These are phyloP conservation scores for Hyphantria cunea DNA, from an alignment of 1,140 invertebrate species.

Conservation along the genomic window DNA sequence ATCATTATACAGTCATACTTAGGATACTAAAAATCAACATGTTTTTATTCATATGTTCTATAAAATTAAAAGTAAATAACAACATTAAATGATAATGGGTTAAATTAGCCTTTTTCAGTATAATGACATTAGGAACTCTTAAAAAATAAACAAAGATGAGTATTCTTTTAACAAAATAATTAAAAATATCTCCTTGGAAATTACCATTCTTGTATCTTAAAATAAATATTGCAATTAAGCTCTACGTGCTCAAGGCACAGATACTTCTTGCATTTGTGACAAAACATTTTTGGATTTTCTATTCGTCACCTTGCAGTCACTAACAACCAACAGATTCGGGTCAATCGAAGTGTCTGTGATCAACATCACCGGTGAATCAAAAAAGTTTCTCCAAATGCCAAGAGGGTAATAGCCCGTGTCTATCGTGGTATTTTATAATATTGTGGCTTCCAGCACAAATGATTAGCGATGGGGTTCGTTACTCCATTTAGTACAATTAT, in stretches of 20 bases:
- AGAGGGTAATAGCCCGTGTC: not conserved
- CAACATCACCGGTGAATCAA: no score
- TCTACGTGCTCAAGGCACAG: slow-evolving; percentile 1
- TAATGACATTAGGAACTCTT: not conserved
- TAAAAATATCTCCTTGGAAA: not conserved
- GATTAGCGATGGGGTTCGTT: not conserved
- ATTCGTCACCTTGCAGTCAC: slow-evolving; percentile 1
- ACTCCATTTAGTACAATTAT: slow-evolving; percentile 4
- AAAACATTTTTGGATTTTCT: not conserved
- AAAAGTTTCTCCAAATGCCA: slow-evolving; percentile 8
- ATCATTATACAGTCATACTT: not conserved
- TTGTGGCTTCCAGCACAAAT: not conserved
- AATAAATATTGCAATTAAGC: not conserved
- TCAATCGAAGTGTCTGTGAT: no score
- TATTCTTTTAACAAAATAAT: slow-evolving; percentile 1
- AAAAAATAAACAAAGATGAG: not conserved
- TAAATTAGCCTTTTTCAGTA: not conserved
- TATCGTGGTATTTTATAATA: not conserved
- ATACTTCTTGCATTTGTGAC: slow-evolving; percentile 5
- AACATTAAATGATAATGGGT: not conserved
- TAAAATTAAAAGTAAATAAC: no score
- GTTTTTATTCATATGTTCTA: no score
- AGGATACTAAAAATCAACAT: no score
- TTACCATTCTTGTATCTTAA: not conserved
- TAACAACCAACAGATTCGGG: not conserved